Conservation (phyloP, 35 echinoderm and acorn worm genomes). For the Lytechinus variegatus region DNA sequence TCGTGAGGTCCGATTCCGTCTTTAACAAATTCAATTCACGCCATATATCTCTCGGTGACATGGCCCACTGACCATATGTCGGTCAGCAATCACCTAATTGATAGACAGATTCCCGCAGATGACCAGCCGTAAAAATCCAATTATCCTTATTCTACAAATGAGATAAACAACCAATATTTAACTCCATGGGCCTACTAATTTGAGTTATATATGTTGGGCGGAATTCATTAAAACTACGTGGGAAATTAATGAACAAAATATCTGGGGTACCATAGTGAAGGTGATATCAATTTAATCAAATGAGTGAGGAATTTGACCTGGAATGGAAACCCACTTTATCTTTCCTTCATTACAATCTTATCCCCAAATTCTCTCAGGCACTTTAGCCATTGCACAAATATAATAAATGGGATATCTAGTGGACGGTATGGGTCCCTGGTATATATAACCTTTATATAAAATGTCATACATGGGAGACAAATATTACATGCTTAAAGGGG, state of each 20-base stretch:
- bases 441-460: too few species aligned
- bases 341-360: background rate
- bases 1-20: too few species aligned
- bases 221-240: background rate
- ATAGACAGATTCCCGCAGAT: background rate
- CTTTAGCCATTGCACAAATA: background rate
- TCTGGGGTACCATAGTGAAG: background rate
- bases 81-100: constrained; percentile 1
- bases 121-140: background rate
- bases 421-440: too few species aligned
- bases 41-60: background rate
- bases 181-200: background rate
- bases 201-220: background rate
- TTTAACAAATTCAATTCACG: too few species aligned
- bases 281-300: too few species aligned
- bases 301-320: too few species aligned
- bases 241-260: background rate
- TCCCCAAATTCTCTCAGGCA: background rate
- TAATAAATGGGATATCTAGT: too few species aligned
- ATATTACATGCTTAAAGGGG: too few species aligned
- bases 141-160: background rate
- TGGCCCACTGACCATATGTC: background rate
- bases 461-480: too few species aligned
- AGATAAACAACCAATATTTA: background rate
- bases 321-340: background rate